These are phyloP conservation scores for Drosophila nannoptera DNA, from an alignment of 1,140 invertebrate species.

Conservation along the genomic window DNA sequence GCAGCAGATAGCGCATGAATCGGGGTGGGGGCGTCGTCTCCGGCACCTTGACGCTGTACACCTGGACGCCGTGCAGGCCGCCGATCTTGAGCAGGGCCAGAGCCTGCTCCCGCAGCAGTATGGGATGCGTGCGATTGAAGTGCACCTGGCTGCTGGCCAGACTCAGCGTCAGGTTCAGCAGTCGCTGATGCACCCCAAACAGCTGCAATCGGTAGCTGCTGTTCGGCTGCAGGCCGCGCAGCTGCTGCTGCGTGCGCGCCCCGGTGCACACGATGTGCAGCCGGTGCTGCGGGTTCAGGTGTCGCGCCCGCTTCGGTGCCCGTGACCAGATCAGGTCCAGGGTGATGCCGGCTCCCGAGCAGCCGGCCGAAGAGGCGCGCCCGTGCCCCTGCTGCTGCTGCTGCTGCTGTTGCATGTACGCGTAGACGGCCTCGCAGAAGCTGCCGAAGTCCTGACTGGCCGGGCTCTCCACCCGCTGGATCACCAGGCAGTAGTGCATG, in stretches of 20 bases:
- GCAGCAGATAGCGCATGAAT: conserved; percentile 61
- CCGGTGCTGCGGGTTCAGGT: conserved; percentile 58
- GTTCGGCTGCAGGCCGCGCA: conserved; percentile 60
- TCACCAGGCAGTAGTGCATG: conserved; percentile 75
- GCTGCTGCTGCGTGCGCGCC: conserved; percentile 58
- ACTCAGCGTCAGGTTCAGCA: conserved; percentile 67
- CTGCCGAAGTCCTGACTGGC: conserved; percentile 17
- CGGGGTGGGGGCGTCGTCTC: conserved; percentile 21
- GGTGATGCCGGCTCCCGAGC: conserved; percentile 34
- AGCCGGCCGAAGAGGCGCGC: conserved; percentile 15
- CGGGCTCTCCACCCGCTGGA: conserved; percentile 34
- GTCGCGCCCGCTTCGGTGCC: conserved; percentile 55
- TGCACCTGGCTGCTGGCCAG: conserved; percentile 59
- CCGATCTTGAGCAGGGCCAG: conserved; percentile 65
- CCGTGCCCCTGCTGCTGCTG: conserved; percentile 27
- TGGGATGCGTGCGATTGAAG: conserved; percentile 72
- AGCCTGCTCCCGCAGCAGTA: conserved; percentile 51
- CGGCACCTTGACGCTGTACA: conserved; percentile 77
- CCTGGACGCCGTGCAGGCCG: conserved; percentile 63
- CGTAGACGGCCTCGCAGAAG: conserved; percentile 70
- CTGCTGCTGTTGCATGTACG: conserved; percentile 44
- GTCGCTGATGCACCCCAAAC: conserved; percentile 67
- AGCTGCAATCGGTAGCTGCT: conserved; percentile 69
- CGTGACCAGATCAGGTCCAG: conserved; percentile 64
- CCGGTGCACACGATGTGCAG: conserved; percentile 74